phyloP scores from a whole-genome alignment of 2,797 vertebrate species.

The Mus spretus region DNA sequence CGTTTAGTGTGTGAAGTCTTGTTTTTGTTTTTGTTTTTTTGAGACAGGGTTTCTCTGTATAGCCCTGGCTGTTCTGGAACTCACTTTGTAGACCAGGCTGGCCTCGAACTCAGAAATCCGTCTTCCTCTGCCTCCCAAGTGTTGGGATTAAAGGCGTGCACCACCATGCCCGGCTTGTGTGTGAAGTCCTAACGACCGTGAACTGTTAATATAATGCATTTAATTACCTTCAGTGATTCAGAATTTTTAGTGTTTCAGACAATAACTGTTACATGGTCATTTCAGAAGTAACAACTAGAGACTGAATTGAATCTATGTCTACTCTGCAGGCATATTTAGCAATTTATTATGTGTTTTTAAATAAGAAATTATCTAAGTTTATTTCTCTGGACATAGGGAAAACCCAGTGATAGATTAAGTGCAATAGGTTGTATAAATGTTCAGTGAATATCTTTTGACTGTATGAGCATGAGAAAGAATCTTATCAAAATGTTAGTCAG shows the following conservation, averaged over 20 bases:
- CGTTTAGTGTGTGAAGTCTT: constrained; percentile 54
- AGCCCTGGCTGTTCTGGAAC: too few species aligned
- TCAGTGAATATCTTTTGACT: constrained; percentile 12
- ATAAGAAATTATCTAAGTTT: constrained; percentile 28
- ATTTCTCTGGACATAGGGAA: not conserved
- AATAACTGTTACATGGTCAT: not conserved
- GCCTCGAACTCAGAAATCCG: too few species aligned
- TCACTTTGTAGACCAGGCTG: too few species aligned
- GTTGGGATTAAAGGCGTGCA: too few species aligned
- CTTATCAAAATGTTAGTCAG: constrained; percentile 27
- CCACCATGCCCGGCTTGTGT: not conserved
- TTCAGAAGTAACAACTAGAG: constrained; percentile 26
- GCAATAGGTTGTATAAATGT: constrained; percentile 4
- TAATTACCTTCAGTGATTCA: not conserved
- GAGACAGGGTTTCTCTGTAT: too few species aligned
- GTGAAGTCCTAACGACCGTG: constrained; percentile 22
- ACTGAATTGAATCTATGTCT: not conserved
- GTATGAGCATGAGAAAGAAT: not conserved
- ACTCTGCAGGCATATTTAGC: not conserved
- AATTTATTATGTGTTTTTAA: constrained; percentile 35
- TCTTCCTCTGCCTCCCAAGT: too few species aligned
- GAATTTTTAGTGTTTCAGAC: constrained; percentile 2
- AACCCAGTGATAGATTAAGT: not conserved
- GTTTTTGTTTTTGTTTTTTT: too few species aligned
- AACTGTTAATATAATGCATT: constrained; percentile 24